phyloP scores from a whole-genome alignment of 2,888 invertebrate genomes.

The Allacma fusca region DNA sequence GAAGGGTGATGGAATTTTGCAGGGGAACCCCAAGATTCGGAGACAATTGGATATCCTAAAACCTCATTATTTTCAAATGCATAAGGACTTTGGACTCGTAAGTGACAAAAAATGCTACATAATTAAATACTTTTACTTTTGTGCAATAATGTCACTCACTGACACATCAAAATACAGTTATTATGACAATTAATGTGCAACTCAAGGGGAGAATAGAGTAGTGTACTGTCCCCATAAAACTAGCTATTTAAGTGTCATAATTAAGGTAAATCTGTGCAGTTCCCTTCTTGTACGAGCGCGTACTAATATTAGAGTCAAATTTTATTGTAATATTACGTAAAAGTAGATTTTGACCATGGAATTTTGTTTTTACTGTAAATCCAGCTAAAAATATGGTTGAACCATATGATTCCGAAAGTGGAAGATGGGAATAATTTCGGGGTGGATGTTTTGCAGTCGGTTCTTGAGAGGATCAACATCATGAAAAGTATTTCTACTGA shows the following conservation, averaged over 20 bases:
- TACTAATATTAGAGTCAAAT: too few species aligned
- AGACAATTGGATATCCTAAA: not conserved
- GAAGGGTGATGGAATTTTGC: not conserved
- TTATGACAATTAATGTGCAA: too few species aligned
- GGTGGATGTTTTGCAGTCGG: not conserved
- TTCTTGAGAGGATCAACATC: not conserved
- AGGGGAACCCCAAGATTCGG: not conserved
- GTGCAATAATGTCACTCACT: too few species aligned
- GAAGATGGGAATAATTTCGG: constrained; percentile 17
- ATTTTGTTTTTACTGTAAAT: not conserved
- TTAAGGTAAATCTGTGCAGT: too few species aligned
- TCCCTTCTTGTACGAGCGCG: too few species aligned
- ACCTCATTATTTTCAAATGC: constrained; percentile 9
- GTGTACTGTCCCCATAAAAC: too few species aligned
- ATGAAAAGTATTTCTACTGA: constrained; percentile 3
- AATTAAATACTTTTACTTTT: not conserved
- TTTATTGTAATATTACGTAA: too few species aligned
- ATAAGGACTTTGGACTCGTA: constrained; percentile 1
- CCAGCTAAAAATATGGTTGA: constrained; percentile 5
- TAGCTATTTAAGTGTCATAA: not conserved
- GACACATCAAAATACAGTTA: too few species aligned
- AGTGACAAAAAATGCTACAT: not conserved
- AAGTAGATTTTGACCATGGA: too few species aligned
- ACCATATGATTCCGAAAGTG: not conserved
- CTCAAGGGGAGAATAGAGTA: too few species aligned